phyloP scores from a whole-genome alignment of 2,797 vertebrate genomes.

The Iguana delicatissima region DNA sequence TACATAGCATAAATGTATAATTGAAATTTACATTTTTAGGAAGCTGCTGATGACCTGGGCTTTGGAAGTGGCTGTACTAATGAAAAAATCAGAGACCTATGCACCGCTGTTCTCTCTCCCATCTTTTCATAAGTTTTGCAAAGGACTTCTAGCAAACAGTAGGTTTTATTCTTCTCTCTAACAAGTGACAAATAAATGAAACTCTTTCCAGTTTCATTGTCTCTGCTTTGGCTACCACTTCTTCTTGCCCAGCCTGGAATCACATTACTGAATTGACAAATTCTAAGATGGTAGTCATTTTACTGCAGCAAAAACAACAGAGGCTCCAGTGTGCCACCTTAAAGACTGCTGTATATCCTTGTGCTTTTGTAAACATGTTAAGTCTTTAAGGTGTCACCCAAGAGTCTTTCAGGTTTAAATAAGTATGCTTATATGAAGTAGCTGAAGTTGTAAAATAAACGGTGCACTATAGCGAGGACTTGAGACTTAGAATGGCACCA shows the following conservation, averaged over 20 bases:
- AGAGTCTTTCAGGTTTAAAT: background rate
- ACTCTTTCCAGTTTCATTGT: background rate
- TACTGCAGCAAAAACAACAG: background rate
- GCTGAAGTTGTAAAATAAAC: background rate
- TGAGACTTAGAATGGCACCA: background rate
- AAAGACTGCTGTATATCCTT: background rate
- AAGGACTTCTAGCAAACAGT: slow-evolving; percentile 95
- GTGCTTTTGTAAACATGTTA: background rate
- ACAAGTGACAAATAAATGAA: background rate
- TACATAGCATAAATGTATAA: background rate
- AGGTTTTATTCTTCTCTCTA: slow-evolving; percentile 57
- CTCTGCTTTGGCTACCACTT: background rate
- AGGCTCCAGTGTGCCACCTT: background rate
- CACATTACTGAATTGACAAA: background rate
- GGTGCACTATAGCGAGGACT: no score
- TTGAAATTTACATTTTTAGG: slow-evolving; percentile 78
- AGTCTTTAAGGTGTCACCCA: background rate
- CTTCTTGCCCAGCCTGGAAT: background rate
- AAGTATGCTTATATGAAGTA: background rate
- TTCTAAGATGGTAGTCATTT: background rate
- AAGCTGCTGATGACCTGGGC: slow-evolving; percentile 95
- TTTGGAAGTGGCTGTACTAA: slow-evolving; percentile 92
- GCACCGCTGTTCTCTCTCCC: slow-evolving; percentile 93
- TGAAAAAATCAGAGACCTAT: slow-evolving; percentile 97
- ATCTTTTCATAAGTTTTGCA: slow-evolving; percentile 96